Evolutionary conservation across 2,888 invertebrate species (phyloP), one percentile per base, ranked within the genome.

Genomic region (Gymnosoma rotundatum): DNA sequence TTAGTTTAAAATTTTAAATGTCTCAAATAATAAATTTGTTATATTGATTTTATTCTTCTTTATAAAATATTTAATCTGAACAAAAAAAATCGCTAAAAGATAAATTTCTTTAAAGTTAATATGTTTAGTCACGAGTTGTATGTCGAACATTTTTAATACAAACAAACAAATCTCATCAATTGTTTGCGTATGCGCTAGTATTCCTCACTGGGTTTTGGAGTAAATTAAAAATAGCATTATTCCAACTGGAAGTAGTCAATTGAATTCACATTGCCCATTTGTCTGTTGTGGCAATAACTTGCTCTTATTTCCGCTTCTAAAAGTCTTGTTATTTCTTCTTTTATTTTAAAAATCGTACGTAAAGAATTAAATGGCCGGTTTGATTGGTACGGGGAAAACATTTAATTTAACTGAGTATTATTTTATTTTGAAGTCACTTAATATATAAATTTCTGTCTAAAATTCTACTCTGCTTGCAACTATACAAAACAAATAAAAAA

Each of bases 191-290:
- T 79, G 83, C 83, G 83, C 79, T n/a, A 66, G 67, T 74, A 76
- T 83, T 83, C 8, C 63, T 80, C 2, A 9, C 50, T 58, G 36
- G 48, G 60, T 42, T 61, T 10, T 56, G 50, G 70, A 83, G 66
- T 60, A 54, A 67, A 73, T 61, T 20, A 48, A 70, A 70, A 52
- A 20, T 60, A 60, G 20, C 14, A 48, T n/a, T 61, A 52, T 67
- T 61, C 54, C 54, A 61, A 61, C 12, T 54, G 38, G 48, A 56
- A 70, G 54, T 21, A 78, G 36, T 36, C 20, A 38, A 64, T 63
- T 48, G 14, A 20, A 54, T 69, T 85, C 88, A 88, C 90, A 90
- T 90, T 90, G 87, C 87, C 88, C 86, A 87, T 88, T 88, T 87
- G 88, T 83, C 87, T 87, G 86, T 90, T 88, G 86, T 88, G 88